Conservation (phyloP, 2,888 invertebrate genomes). For the Eudasyphora cyanicolor region DNA sequence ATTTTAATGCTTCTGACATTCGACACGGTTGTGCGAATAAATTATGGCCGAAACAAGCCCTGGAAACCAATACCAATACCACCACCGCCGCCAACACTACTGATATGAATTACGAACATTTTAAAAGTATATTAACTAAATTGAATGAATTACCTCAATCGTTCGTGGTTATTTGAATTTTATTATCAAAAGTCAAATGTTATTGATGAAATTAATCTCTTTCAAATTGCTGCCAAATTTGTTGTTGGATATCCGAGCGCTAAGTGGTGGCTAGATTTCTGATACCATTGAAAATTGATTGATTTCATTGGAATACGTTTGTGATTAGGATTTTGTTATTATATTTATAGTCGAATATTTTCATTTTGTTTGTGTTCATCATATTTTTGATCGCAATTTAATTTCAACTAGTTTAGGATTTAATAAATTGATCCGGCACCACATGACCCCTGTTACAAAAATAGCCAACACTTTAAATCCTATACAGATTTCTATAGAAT, state of each 20-base stretch:
- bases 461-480: too few relatives aligned
- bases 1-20: slow-evolving; percentile 53
- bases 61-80: slow-evolving; percentile 1
- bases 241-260: not conserved
- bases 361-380: not conserved
- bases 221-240: not conserved
- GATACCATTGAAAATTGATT: not conserved
- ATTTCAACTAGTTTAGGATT: too few relatives aligned
- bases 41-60: slow-evolving; percentile 45
- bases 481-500: too few relatives aligned
- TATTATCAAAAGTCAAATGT: slow-evolving; percentile 19
- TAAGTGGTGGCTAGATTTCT: too few relatives aligned
- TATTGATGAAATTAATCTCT: not conserved
- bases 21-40: slow-evolving; percentile 31
- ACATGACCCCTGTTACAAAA: too few relatives aligned
- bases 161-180: not conserved
- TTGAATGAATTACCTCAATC: slow-evolving; percentile 18
- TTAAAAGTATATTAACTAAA: slow-evolving; percentile 11
- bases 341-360: not conserved
- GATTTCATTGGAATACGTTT: not conserved
- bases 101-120: not conserved
- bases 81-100: not conserved
- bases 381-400: too few relatives aligned
- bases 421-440: too few relatives aligned
- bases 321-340: not conserved